Conservation (phyloP, 1,140 invertebrate genomes). For the Sesamia nonagrioides region DNA sequence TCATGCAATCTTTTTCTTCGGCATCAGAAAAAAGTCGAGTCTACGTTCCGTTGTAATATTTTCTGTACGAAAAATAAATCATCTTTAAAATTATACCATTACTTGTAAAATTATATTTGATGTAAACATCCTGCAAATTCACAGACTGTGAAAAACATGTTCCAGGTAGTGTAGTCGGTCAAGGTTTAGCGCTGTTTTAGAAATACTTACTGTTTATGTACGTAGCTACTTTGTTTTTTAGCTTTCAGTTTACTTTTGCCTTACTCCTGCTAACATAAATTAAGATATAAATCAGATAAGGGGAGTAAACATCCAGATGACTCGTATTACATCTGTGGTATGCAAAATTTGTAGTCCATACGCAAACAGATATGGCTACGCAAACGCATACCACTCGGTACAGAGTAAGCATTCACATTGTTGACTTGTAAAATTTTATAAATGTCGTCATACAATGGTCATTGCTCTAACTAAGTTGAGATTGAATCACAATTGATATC, state of each 20-base stretch:
- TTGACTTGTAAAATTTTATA: conserved; percentile 43
- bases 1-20: neutral
- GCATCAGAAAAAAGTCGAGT: neutral
- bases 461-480: conserved; percentile 45
- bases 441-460: conserved; percentile 50
- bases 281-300: conserved; percentile 53
- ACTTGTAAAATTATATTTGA: conserved; percentile 54
- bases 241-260: conserved; percentile 57
- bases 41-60: neutral
- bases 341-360: conserved; percentile 38
- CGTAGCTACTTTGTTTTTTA: conserved; percentile 56
- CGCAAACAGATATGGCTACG: conserved; percentile 15
- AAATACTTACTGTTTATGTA: conserved; percentile 66
- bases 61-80: conserved; percentile 32
- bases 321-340: conserved; percentile 39
- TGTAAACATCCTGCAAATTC: conserved; percentile 71
- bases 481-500: conserved; percentile 51
- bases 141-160: conserved; percentile 66
- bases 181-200: conserved; percentile 70
- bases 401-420: conserved; percentile 25
- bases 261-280: conserved; percentile 41
- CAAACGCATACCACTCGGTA: conserved; percentile 13
- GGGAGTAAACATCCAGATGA: conserved; percentile 43
- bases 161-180: conserved; percentile 72
- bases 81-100: conserved; percentile 55